Conservation (phyloP, 2,113 vertebrate genomes). For the Etheostoma spectabile region DNA sequence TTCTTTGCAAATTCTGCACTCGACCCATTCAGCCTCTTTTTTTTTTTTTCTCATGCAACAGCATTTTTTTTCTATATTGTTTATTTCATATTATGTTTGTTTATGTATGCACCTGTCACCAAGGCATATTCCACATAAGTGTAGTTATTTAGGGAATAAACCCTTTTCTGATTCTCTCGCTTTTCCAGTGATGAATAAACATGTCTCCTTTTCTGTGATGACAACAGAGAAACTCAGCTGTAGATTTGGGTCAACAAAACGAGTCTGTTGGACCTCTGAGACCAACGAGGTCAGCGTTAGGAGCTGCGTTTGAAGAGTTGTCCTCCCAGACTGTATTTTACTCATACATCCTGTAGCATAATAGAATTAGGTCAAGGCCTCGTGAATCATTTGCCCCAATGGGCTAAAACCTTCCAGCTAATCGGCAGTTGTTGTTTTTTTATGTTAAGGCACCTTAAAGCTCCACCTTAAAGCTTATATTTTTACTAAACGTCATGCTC, state of each 20-base stretch:
- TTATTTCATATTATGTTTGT: too few relatives aligned
- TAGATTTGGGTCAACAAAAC: slow-evolving; percentile 48
- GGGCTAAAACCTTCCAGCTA: slow-evolving; percentile 59
- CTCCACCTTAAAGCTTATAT: background rate
- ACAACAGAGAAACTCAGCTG: background rate
- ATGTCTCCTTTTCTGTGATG: background rate
- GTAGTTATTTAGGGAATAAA: too few relatives aligned
- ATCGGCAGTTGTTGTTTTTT: background rate
- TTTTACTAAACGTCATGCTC: background rate
- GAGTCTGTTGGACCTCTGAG: slow-evolving; percentile 12
- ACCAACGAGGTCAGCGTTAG: slow-evolving; percentile 49
- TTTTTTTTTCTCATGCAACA: too few relatives aligned
- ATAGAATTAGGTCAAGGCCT: slow-evolving; percentile 76
- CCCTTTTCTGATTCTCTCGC: too few relatives aligned
- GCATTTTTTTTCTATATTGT: too few relatives aligned
- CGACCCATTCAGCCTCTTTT: too few relatives aligned
- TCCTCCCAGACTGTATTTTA: slow-evolving; percentile 41
- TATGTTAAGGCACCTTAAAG: slow-evolving; percentile 2
- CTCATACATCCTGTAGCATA: slow-evolving; percentile 57
- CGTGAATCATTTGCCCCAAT: slow-evolving; percentile 70
- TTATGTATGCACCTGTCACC: too few relatives aligned
- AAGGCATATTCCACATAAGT: too few relatives aligned
- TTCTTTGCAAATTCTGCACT: too few relatives aligned
- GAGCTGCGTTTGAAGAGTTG: slow-evolving; percentile 43
- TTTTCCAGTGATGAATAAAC: background rate